phyloP scores from a whole-genome alignment of 2,113 vertebrate species.

The Gymnocephalus cernua region DNA sequence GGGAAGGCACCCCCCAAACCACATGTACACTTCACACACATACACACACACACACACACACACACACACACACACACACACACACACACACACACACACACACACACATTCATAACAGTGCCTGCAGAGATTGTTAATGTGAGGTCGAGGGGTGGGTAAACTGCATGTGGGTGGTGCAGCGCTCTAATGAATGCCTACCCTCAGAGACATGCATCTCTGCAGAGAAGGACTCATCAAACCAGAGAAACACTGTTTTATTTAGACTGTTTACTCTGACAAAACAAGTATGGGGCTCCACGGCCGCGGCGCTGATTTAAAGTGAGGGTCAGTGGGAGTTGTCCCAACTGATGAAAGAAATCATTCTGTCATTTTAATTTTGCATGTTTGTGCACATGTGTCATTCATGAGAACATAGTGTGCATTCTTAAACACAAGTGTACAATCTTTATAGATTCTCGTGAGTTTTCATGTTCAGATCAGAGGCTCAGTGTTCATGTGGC shows the following conservation, averaged over 20 bases:
- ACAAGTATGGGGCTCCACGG: conserved; percentile 26
- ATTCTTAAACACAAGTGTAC: conserved; percentile 9
- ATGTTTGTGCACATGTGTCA: conserved; percentile 37
- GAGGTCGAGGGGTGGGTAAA: conserved; percentile 76
- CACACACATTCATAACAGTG: conserved; percentile 45
- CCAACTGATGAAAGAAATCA: conserved; percentile 64
- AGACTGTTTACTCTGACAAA: conserved; percentile 60
- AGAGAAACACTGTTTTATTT: conserved; percentile 73
- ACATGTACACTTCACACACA: conserved; percentile 44
- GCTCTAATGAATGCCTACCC: conserved; percentile 79
- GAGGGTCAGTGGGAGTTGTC: conserved; percentile 48
- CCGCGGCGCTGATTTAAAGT: conserved; percentile 48
- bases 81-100: conserved; percentile 38
- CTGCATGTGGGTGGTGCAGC: conserved; percentile 76
- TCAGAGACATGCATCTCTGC: conserved; percentile 70
- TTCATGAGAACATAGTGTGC: conserved; percentile 32
- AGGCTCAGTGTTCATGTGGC: conserved; percentile 64
- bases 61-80: conserved; percentile 28
- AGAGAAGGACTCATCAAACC: conserved; percentile 69
- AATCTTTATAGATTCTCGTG: conserved; percentile 15
- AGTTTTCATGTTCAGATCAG: conserved; percentile 40
- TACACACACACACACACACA: conserved; percentile 26
- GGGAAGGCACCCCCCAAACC: conserved; percentile 61
- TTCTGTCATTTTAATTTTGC: conserved; percentile 34
- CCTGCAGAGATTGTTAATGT: conserved; percentile 68